A percentile compares a stretch with the other conserved stretches of the same genome.
These are phyloP conservation scores for Nibea albiflora DNA, from an alignment of 2,113 vertebrate genomes.

Conservation along the genomic window DNA sequence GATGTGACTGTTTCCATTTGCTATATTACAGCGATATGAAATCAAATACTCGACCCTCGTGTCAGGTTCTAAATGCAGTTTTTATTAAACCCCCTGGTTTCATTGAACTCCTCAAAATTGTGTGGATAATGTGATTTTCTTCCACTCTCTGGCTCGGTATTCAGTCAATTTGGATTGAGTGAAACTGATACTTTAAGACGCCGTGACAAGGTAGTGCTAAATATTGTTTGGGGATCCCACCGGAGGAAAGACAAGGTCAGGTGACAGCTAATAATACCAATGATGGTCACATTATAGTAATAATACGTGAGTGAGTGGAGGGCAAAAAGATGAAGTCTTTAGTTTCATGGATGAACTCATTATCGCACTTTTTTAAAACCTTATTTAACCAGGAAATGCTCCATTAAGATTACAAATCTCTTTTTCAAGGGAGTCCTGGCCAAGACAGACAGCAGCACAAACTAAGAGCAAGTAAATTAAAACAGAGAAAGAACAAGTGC, in stretches of 20 bases:
- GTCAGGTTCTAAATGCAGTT: constrained; percentile 6
- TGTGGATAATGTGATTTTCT: constrained; percentile 58
- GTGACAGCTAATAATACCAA: constrained; percentile 2
- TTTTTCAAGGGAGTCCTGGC: too few species aligned
- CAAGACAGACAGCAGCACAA: too few species aligned
- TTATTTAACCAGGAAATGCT: too few species aligned
- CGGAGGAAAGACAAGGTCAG: constrained; percentile 15
- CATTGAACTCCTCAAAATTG: constrained; percentile 9
- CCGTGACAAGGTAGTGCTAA: constrained; percentile 15
- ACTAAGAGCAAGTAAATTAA: too few species aligned
- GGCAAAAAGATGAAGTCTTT: neutral
- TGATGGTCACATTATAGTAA: constrained; percentile 3
- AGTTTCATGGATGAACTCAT: neutral
- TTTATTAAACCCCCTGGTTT: constrained; percentile 45
- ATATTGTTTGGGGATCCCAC: constrained; percentile 30
- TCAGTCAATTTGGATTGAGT: neutral
- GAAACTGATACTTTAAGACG: constrained; percentile 49
- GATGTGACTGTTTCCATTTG: constrained; percentile 15
- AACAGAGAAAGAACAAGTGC: too few species aligned
- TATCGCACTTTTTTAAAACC: neutral
- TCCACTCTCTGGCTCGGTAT: constrained; percentile 21
- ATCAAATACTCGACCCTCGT: neutral
- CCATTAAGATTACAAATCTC: too few species aligned
- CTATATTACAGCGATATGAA: constrained; percentile 26
- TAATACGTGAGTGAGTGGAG: neutral